Evolutionary conservation across 2,113 vertebrate genomes (phyloP), one percentile per base, ranked within the genome.

Genomic region (Jaculus jaculus): DNA sequence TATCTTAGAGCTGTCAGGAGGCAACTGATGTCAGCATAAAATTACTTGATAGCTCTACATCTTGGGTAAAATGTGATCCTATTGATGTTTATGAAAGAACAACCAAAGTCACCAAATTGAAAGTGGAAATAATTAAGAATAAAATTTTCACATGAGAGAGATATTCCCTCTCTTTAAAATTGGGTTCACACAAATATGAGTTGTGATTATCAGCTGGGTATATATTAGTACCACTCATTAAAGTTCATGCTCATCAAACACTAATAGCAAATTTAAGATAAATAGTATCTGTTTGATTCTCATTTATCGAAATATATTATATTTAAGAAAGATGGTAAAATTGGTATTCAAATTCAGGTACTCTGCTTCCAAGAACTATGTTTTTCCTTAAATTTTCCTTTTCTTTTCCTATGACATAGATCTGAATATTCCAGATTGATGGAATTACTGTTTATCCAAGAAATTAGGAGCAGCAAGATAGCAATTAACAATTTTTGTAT

Each of bases 1-100:
- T 98, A 93, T 99, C 98, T 98, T 98, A 97, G 97, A 98, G 97
- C 98, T 99, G 98, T 99, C 99, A 99, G 89, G 90, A 98, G 95
- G 97, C 97, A 98, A 98, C 97, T 98, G 98, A 98, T 99, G 98
- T 99, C 97, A 98, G 98, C 98, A 97, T 98, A 98, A 98, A 98
- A 98, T 98, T 98, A 98, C 98, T 97, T 97, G 97, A 97, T 98
- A 96, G 91, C 96, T 94, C 94, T 97, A 97, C 96, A 97, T 97
- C 97, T 96, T 84, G 92, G 85, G 90, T 58, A 97, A 96, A 97
- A 96, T 95, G 84, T 96, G 94, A 97, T 96, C 96, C 80, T 96
- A 97, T 97, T 98, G 98, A 98, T 97, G 96, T 95, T 93, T 97
- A 91, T 97, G 96, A 97, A 96, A 92, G 95, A 95, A 83, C 95